These are phyloP conservation scores for Caradrina kadenii DNA, from an alignment of 2,888 invertebrate species.

Conservation along the genomic window DNA sequence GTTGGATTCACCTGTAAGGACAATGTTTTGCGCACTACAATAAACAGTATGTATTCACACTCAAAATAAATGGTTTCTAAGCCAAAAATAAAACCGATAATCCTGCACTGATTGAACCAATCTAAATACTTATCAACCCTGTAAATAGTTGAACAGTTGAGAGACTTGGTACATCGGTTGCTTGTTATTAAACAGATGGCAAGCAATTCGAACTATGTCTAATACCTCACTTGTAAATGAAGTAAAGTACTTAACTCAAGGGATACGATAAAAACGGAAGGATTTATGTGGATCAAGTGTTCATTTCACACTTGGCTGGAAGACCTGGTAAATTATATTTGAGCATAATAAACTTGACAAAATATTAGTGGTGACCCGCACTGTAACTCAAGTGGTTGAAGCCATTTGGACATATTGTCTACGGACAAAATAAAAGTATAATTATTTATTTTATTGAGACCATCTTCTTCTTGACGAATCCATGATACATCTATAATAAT, in stretches of 20 bases:
- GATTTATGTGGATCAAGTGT: not conserved
- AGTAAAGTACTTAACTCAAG: conserved; percentile 13
- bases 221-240: conserved; percentile 32
- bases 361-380: not conserved
- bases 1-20: too few species aligned
- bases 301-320: too few species aligned
- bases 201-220: conserved; percentile 54
- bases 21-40: too few species aligned
- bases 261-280: not conserved
- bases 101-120: not conserved
- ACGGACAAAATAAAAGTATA: too few species aligned
- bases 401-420: too few species aligned
- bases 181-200: conserved; percentile 50
- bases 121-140: not conserved
- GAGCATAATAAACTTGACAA: too few species aligned
- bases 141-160: not conserved
- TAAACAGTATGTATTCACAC: too few species aligned
- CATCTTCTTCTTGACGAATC: too few species aligned
- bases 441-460: too few species aligned
- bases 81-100: not conserved
- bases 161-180: not conserved
- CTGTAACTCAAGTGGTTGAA: not conserved
- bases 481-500: too few species aligned
- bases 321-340: too few species aligned
- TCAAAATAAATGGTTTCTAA: too few species aligned